Conservation (phyloP, 2,113 vertebrate genomes). For the Upupa epops region DNA sequence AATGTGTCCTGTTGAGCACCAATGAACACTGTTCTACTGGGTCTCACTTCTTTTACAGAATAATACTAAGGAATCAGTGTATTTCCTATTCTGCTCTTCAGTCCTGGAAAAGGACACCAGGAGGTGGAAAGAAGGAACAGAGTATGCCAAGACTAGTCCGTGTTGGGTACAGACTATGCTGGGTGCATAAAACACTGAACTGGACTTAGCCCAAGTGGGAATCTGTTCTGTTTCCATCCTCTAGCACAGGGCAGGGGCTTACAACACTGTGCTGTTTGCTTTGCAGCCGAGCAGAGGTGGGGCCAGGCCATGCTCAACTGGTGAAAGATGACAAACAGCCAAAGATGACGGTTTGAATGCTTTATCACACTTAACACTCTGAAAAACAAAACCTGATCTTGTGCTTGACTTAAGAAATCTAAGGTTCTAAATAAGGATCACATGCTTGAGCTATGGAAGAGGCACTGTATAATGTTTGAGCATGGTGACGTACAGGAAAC, state of each 20-base stretch:
- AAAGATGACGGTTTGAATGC: background rate
- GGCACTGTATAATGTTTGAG: background rate
- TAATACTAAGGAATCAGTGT: background rate
- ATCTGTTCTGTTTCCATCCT: background rate
- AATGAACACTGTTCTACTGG: background rate
- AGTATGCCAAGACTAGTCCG: background rate
- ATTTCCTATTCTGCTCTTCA: background rate
- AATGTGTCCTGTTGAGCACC: background rate
- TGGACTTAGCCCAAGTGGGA: background rate
- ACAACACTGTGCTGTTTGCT: background rate
- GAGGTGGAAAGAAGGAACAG: background rate
- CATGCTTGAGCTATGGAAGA: background rate
- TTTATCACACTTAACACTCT: background rate
- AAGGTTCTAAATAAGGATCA: background rate
- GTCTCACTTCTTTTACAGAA: background rate
- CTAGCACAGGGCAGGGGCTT: background rate
- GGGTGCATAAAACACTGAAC: background rate
- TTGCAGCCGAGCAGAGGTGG: background rate
- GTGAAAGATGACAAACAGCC: accelerated
- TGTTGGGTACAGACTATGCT: background rate
- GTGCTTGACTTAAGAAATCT: background rate
- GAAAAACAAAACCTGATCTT: background rate
- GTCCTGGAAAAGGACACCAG: background rate
- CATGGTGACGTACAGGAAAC: background rate
- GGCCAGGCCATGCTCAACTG: background rate